phyloP scores from a whole-genome alignment of 2,797 vertebrate genomes.

The Leptoclinus maculatus region DNA sequence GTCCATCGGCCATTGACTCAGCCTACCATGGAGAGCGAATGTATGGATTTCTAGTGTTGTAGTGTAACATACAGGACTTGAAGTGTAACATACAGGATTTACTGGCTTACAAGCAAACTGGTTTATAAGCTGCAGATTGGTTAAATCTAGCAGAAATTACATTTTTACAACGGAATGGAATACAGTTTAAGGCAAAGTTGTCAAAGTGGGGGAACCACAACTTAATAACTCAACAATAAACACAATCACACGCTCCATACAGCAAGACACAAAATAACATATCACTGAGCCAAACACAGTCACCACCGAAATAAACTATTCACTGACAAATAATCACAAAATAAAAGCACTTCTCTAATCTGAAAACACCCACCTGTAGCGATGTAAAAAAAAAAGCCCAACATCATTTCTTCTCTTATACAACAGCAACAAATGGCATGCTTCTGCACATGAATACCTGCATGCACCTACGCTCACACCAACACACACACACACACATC shows the following conservation, averaged over 20 bases:
- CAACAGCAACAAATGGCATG: constrained; percentile 39
- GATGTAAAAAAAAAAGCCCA: constrained; percentile 2
- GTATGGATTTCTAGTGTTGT: background rate
- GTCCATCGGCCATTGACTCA: too few species aligned
- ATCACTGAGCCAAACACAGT: background rate
- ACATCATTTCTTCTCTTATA: constrained; percentile 48
- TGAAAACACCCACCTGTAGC: constrained; percentile 48
- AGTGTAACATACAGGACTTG: background rate
- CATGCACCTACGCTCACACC: constrained; percentile 44
- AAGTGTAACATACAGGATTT: background rate
- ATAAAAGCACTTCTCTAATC: constrained; percentile 17
- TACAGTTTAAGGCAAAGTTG: background rate
- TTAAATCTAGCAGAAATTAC: background rate
- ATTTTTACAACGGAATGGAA: background rate
- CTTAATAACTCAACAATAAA: background rate
- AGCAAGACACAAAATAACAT: background rate
- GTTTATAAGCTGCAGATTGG: background rate
- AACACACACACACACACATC: constrained; percentile 25
- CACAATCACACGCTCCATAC: background rate
- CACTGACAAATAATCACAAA: constrained; percentile 16
- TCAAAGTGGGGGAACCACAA: background rate
- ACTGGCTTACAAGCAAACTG: background rate
- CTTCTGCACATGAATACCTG: constrained; percentile 40
- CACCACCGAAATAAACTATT: background rate
- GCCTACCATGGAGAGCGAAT: too few species aligned